Evolutionary conservation across 23 tunicate species (phyloP).

Genomic region (Ascidia mentula): DNA sequence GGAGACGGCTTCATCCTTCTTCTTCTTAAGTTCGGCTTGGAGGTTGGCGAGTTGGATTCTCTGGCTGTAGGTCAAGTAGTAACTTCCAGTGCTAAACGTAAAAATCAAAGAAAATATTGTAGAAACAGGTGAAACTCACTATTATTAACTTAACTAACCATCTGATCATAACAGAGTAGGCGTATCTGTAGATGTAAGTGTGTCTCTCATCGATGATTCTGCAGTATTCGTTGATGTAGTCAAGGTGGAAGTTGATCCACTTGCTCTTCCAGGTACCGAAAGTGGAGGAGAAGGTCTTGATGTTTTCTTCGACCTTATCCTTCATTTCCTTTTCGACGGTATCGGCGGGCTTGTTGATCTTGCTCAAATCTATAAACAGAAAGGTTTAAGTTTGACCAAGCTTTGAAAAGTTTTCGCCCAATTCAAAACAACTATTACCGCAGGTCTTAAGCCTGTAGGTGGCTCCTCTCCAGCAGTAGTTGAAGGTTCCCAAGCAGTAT

Average conservation of each 20-base stretch:
- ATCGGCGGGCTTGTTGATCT: slow-evolving; percentile 9
- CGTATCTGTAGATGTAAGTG: slow-evolving; percentile 17
- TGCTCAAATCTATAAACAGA: background rate
- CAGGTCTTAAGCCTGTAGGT: slow-evolving; percentile 46
- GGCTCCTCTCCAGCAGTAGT: slow-evolving; percentile 16
- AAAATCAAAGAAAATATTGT: background rate
- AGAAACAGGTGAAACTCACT: background rate
- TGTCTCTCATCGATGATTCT: slow-evolving; percentile 39
- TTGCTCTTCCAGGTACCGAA: slow-evolving; percentile 30
- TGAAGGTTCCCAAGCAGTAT: slow-evolving; percentile 35
- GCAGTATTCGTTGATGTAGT: slow-evolving; percentile 19
- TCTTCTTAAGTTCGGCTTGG: slow-evolving; percentile 12
- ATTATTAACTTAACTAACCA: slow-evolving; percentile 14
- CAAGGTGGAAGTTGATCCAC: slow-evolving; percentile 22
- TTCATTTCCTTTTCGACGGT: slow-evolving; percentile 19
- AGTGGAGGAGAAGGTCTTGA: background rate
- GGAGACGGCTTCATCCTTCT: slow-evolving; percentile 10
- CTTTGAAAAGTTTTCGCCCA: background rate
- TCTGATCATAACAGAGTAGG: background rate
- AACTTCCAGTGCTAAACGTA: background rate
- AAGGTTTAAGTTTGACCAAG: background rate
- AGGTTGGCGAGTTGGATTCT: slow-evolving; percentile 10
- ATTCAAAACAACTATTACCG: background rate
- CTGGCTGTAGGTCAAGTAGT: slow-evolving; percentile 9
- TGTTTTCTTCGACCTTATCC: slow-evolving; percentile 17